phyloP scores from a whole-genome alignment of 2,113 vertebrate genomes.

The Cyrtonyx montezumae region DNA sequence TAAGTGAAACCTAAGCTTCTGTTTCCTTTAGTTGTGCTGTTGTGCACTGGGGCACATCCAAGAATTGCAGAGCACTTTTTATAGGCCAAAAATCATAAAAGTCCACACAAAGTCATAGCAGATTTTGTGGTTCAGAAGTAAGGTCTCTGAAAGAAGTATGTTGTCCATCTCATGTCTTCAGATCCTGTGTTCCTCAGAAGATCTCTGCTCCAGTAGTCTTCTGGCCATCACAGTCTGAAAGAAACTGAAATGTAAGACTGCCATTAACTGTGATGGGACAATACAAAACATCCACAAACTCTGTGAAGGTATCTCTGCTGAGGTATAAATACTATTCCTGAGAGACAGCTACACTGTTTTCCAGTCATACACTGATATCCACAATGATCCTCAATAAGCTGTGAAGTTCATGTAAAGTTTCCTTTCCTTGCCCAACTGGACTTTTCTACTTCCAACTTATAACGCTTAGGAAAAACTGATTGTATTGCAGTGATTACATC shows the following conservation, averaged over 20 bases:
- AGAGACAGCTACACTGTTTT: neutral
- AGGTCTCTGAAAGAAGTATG: neutral
- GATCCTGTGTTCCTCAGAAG: neutral
- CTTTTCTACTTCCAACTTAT: neutral
- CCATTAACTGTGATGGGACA: neutral
- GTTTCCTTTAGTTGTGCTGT: neutral
- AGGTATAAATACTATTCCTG: neutral
- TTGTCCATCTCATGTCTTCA: neutral
- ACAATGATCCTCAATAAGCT: neutral
- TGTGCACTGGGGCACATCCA: neutral
- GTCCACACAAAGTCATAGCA: neutral
- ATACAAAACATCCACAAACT: neutral
- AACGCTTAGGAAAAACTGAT: neutral
- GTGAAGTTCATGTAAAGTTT: neutral
- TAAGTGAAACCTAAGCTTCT: neutral
- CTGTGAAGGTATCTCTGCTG: neutral
- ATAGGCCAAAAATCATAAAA: neutral
- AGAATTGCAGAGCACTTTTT: neutral
- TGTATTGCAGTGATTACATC: neutral
- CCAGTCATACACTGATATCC: neutral
- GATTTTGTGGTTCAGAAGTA: neutral
- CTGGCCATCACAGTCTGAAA: neutral
- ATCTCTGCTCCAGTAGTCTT: neutral
- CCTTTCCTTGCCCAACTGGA: neutral
- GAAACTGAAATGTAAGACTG: neutral